A percentile compares a stretch with the other conserved stretches of the same genome.
phyloP scores from a whole-genome alignment of 2,888 invertebrate species.

The Yponomeuta plumbellus region DNA sequence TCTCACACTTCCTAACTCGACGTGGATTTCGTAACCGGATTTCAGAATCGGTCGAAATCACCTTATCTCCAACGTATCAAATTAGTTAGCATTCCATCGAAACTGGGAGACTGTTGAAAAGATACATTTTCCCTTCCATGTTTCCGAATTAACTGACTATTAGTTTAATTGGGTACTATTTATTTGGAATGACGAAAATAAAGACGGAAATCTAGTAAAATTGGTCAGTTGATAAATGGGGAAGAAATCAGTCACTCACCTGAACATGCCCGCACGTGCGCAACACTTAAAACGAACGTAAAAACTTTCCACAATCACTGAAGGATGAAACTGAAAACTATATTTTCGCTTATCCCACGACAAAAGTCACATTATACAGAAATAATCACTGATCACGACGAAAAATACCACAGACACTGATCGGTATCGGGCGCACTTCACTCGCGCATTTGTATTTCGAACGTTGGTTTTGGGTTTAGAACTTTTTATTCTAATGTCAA shows the following conservation, averaged over 20 bases:
- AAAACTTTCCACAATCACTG: slow-evolving; percentile 24
- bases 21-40: slow-evolving; percentile 14
- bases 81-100: slow-evolving; percentile 20
- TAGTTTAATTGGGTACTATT: slow-evolving; percentile 1
- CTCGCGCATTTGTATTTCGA: neutral
- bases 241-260: slow-evolving; percentile 28
- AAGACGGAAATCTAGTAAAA: neutral
- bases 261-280: slow-evolving; percentile 29
- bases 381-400: slow-evolving; percentile 9
- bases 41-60: slow-evolving; percentile 15
- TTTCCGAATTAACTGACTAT: slow-evolving; percentile 22
- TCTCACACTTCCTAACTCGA: neutral
- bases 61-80: slow-evolving; percentile 21
- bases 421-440: slow-evolving; percentile 7
- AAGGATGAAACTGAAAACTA: slow-evolving; percentile 16
- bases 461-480: neutral
- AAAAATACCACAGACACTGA: neutral
- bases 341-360: slow-evolving; percentile 19
- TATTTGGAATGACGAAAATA: too few species aligned
- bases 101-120: slow-evolving; percentile 26
- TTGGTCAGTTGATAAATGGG: slow-evolving; percentile 16
- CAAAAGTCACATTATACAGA: slow-evolving; percentile 11
- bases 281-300: neutral
- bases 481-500: neutral
- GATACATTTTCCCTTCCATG: slow-evolving; percentile 16